Evolutionary conservation across 2,888 invertebrate genomes (phyloP), one percentile per base, ranked within the genome.

Genomic region (Aleiodes testaceus): DNA sequence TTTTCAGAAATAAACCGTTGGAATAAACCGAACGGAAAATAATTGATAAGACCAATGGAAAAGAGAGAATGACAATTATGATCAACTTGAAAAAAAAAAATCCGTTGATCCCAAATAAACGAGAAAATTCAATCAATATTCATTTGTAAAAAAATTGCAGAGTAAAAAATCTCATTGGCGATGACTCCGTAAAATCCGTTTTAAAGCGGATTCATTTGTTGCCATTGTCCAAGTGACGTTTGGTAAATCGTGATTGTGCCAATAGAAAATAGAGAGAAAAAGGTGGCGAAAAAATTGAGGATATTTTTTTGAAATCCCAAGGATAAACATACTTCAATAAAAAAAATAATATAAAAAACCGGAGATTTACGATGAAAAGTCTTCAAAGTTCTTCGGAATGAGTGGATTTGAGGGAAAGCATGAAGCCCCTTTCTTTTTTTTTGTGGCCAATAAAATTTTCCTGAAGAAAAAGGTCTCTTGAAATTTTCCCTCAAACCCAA

Each of bases 161-260:
- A 36, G 59, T 61, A 47, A 44, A 50, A 69, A 71, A 66, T 67
- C 49, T 66, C 52, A 63, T 45, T 71, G 66, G 42, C 52, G 45
- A 67, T 71, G 52, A 71, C 26, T 42, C 42, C 45, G 26, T 26
- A 18, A 61, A 52, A 63, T 71, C 44, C 66, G 44, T 14, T 63
- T 61, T 63, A 66, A 3, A 14, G 36, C 71, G 44, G 42, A 66
- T 71, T 71, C 66, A 63, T 71, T 66, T 66, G 59, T 61, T 26
- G 42, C 66, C 18, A 71, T 71, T 71, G 71, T 71, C 22, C 61
- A 30, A 49, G 22, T 55, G 45, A 70, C 49, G 49, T 55, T n/a
- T 9, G 36, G 26, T 55, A 45, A 47, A 66, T 55, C 36, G 18
- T 20, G 66, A 70, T 59, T 66, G 49, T 49, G 42, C 53, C 12